Evolutionary conservation across 2,888 invertebrate genomes (phyloP), one percentile per base, ranked within the genome.

Genomic region (Choreutis nemorana): DNA sequence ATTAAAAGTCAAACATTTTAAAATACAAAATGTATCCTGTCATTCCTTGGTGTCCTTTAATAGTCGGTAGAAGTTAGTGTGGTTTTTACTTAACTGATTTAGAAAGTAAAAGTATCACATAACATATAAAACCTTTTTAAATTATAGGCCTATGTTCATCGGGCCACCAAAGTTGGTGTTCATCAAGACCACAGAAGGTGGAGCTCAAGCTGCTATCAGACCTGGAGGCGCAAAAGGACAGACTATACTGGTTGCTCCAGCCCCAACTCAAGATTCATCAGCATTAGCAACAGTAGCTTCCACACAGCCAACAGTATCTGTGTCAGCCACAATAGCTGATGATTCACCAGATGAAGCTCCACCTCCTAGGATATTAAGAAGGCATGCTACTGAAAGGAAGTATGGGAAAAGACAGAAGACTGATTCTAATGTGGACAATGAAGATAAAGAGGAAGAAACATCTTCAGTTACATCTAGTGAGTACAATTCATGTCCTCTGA

Each of bases 141-240:
- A n/a, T n/a, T n/a, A n/a, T n/a, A 75, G 80, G 31, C 79, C 79
- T 31, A 73, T 79, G 70, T 80, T 80, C 40, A 75, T 80, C 10
- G 78, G 78, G 1, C 80, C 80, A 3, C 80, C 80, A 2, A 80
- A 80, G 33, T 48, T 80, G 28, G 80, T 80, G 1, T 80, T 80
- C 41, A 80, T 80, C 26, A 80, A 80, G 48, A 79, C 79, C 2
- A 49, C 66, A 0, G 80, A 78, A 37, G 71, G 68, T 1, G 56
- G 55, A 2, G 59, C 65, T 0, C 65, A 67, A 36, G 65, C 70
- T 1, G 62, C 67, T 0, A 46, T 79, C 2, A 48, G 77, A 4
- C 60, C 72, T 0, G 63, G 60, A 0, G 63, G 49, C 3, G 61
- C 73, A 0, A 75, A 78, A 37, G 70, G 75, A 1, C 80, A 80